Evolutionary conservation across 2,113 vertebrate genomes (phyloP), one percentile per base, ranked within the genome.

Genomic region (Ptychochromis oligacanthus): DNA sequence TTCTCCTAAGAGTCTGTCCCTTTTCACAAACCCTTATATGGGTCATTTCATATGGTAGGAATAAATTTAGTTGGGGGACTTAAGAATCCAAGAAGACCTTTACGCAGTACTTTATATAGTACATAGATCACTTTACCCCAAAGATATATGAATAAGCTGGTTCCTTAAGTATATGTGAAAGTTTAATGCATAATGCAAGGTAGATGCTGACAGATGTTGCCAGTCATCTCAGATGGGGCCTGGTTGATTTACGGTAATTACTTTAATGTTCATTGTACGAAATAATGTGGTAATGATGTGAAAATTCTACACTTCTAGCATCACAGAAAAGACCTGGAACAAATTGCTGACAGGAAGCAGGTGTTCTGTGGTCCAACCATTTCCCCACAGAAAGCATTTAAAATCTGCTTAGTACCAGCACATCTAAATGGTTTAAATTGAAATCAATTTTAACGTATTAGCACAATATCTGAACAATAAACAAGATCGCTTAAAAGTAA

Each of bases 391-490:
- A 24, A 77, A 64, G 65, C 64, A 18, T 24, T 60, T 15, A 24
- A 79, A 87, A 85, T 76, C 46, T 70, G 38, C 70, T 60, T 15
- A 26, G 31, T 54, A 61, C 60, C 24, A 18, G 12, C 56, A 72
- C 15, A 31, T 84, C 75, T 24, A 22, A 80, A 79, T 76, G 10
- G 60, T 81, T 87, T 84, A 26, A 46, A 72, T 17, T 43, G 54
- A 70, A 86, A 75, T 87, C 74, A 31, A 28, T 89, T 85, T 55
- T 3, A 67, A 43, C 36, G 18, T 5, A 84, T 88, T 85, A 86
- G 62, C 80, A 22, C 22, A 20, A 58, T 49, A 80, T 82, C 28
- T 67, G 49, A 84, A 62, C 59, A 62, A 76, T 84, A 92, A 91
- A 91, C 79, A 84, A 49, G 61, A 78, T 55, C 14, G 22, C 31